A percentile compares a stretch with the other conserved stretches of the same genome.
These are phyloP conservation scores for Bimastos eiseni DNA, from an alignment of 2,888 invertebrate species.

Conservation along the genomic window DNA sequence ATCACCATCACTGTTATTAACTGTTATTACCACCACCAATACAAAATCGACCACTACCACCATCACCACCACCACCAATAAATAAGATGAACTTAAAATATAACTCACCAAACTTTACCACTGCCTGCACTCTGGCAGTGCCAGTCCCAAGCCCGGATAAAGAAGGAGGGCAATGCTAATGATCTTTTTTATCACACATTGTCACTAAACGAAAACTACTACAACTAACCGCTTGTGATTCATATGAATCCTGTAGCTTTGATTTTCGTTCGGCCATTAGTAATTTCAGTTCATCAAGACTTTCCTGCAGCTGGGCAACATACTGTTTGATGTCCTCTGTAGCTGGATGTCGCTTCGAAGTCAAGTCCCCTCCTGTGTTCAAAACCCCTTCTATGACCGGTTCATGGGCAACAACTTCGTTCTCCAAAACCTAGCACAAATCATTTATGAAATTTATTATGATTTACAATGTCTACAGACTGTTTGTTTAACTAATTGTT, in stretches of 20 bases:
- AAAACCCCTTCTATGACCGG: conserved; percentile 77
- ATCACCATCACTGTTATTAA: neutral
- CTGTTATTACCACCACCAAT: neutral
- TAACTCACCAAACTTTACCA: neutral
- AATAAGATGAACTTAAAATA: too few relatives aligned
- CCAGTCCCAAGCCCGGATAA: too few relatives aligned
- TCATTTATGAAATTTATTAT: neutral
- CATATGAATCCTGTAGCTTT: conserved; percentile 78
- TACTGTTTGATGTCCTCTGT: conserved; percentile 73
- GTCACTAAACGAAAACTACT: too few relatives aligned
- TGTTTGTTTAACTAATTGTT: too few relatives aligned
- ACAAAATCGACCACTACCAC: neutral
- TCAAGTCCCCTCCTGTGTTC: conserved; percentile 76
- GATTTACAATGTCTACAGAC: neutral
- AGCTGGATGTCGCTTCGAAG: conserved; percentile 83
- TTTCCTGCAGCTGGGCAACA: conserved; percentile 71
- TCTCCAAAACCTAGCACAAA: conserved; percentile 72
- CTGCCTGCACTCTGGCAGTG: neutral
- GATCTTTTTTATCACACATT: too few relatives aligned
- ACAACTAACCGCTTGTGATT: conserved; percentile 76
- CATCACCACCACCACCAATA: neutral
- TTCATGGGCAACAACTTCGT: conserved; percentile 84
- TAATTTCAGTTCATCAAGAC: conserved; percentile 74
- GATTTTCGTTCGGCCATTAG: conserved; percentile 63
- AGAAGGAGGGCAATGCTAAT: too few relatives aligned